Evolutionary conservation across 1,140 invertebrate genomes (phyloP).

Genomic region (Hylaeus volcanicus): DNA sequence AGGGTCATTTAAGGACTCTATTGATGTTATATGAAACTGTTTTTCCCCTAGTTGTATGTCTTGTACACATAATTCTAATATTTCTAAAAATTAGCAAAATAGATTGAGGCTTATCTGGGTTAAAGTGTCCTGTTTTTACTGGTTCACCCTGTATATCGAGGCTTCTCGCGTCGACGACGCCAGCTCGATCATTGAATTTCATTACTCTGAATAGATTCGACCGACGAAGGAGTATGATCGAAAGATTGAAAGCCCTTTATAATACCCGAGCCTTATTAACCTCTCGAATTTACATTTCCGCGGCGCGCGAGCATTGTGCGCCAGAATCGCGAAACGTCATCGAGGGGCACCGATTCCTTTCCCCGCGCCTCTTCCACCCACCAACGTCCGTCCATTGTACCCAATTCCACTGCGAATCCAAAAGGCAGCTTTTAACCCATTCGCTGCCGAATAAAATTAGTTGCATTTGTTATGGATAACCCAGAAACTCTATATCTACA

Average conservation of each 20-base stretch:
- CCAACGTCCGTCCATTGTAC: background rate
- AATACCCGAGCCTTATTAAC: background rate
- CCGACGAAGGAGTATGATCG: background rate
- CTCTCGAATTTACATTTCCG: conserved; percentile 16
- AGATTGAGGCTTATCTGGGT: too few relatives aligned
- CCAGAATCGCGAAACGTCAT: background rate
- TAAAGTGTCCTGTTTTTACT: too few relatives aligned
- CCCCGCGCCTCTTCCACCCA: too few relatives aligned
- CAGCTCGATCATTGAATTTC: background rate
- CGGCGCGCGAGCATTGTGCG: background rate
- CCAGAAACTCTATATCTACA: too few relatives aligned
- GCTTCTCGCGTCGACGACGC: background rate
- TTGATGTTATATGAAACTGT: too few relatives aligned
- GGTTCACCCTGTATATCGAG: background rate
- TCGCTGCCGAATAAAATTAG: too few relatives aligned
- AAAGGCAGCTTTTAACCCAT: too few relatives aligned
- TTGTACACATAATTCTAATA: background rate
- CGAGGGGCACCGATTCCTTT: background rate
- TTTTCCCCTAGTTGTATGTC: too few relatives aligned
- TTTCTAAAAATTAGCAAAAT: background rate
- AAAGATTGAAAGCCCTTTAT: background rate
- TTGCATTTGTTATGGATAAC: too few relatives aligned
- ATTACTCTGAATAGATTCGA: background rate
- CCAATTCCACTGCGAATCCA: background rate
- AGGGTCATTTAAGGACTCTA: too few relatives aligned